These are phyloP conservation scores for Anser brachyrhynchus DNA, from an alignment of 2,113 vertebrate species.

Conservation along the genomic window DNA sequence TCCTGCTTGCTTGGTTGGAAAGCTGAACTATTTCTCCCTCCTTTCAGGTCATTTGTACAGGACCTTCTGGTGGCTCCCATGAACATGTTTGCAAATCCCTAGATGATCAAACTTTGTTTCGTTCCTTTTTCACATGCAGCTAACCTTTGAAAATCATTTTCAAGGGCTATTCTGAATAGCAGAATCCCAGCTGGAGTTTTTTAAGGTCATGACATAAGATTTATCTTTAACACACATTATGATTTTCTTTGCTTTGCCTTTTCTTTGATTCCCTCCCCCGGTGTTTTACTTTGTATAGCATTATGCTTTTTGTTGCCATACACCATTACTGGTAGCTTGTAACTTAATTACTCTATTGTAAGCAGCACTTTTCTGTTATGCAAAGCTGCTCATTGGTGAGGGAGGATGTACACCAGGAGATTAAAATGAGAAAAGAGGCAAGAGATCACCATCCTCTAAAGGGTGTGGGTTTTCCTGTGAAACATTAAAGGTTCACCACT, in stretches of 20 bases:
- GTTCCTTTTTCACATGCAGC: constrained; percentile 11
- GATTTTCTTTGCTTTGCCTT: constrained; percentile 49
- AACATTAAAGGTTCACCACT: not conserved
- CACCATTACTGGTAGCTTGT: not conserved
- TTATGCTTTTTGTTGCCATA: not conserved
- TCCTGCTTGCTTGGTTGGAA: not conserved
- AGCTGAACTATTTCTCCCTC: not conserved
- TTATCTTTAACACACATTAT: constrained; percentile 49
- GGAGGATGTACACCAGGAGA: not conserved
- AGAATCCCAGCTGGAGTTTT: constrained; percentile 22
- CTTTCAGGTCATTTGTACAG: not conserved
- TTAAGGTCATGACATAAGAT: not conserved
- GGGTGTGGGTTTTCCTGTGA: not conserved
- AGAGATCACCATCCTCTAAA: not conserved
- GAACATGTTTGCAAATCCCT: not conserved
- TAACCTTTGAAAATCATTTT: constrained; percentile 49
- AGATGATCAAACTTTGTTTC: not conserved
- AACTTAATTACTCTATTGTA: not conserved
- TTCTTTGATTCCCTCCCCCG: constrained; percentile 20
- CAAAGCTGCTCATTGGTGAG: not conserved
- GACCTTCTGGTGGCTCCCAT: not conserved
- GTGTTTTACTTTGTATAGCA: constrained; percentile 10
- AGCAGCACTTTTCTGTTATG: not conserved
- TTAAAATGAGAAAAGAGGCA: not conserved
- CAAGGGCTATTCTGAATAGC: constrained; percentile 14